Evolutionary conservation across 2,797 vertebrate genomes (phyloP).

Genomic region (Hyperoplus immaculatus): DNA sequence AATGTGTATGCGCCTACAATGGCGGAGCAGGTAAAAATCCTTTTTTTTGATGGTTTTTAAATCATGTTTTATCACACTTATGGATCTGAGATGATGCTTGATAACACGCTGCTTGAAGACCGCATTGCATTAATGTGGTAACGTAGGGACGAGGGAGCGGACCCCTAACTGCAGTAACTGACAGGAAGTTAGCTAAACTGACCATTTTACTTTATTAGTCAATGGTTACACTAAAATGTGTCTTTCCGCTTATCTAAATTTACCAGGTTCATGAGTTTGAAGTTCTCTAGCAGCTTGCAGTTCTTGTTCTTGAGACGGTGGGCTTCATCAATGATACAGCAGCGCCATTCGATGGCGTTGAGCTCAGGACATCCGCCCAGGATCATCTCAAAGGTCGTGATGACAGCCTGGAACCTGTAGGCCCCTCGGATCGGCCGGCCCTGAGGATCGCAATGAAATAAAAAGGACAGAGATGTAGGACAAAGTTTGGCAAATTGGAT

Average conservation of each 20-base stretch:
- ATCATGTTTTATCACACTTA: too few species aligned
- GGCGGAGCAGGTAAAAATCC: too few species aligned
- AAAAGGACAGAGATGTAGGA: neutral
- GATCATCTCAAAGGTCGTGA: constrained; percentile 99
- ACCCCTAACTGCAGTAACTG: too few species aligned
- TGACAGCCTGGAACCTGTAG: constrained; percentile 96
- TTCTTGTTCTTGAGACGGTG: constrained; percentile 99
- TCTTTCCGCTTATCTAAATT: constrained; percentile 32
- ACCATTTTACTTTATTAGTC: too few species aligned
- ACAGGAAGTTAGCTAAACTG: too few species aligned
- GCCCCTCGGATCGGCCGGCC: constrained; percentile 91
- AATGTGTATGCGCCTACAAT: too few species aligned
- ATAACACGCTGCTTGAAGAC: too few species aligned
- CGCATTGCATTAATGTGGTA: too few species aligned
- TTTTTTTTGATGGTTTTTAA: too few species aligned
- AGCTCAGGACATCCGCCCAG: constrained; percentile 97
- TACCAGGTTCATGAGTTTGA: constrained; percentile 99
- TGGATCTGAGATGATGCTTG: too few species aligned
- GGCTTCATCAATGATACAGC: constrained; percentile 98
- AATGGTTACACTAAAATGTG: neutral
- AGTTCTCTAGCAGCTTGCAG: constrained; percentile 97
- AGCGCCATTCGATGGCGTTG: constrained; percentile 98
- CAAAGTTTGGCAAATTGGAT: neutral
- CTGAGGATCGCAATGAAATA: constrained; percentile 68
- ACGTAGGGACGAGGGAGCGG: too few species aligned